A percentile compares a stretch with the other conserved stretches of the same genome.
Evolutionary conservation across 2,113 vertebrate genomes (phyloP).

Genomic region (Hemichromis elongatus): DNA sequence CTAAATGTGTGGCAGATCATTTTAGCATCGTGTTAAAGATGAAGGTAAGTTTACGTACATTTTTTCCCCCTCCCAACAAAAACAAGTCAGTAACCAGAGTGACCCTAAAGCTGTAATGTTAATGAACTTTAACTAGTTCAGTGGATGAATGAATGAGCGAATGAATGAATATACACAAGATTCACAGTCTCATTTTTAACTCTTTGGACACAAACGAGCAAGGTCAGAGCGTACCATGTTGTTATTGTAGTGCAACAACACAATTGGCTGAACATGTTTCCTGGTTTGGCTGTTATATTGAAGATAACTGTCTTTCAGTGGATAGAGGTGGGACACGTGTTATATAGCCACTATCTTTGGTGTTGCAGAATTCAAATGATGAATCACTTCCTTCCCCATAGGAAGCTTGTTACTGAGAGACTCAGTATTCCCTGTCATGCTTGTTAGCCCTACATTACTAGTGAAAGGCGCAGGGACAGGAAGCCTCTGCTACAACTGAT

Average conservation of each 20-base stretch:
- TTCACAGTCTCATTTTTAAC: neutral
- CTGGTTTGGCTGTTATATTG: neutral
- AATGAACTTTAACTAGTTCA: neutral
- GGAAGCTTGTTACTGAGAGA: neutral
- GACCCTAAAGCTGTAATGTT: neutral
- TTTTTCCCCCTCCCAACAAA: accelerated
- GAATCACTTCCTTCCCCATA: neutral
- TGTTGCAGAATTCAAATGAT: neutral
- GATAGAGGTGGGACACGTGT: neutral
- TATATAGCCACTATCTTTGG: neutral
- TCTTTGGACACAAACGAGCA: neutral
- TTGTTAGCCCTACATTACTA: neutral
- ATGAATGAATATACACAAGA: neutral
- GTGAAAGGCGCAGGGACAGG: neutral
- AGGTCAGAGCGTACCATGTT: neutral
- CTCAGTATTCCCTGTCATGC: neutral
- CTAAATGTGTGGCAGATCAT: neutral
- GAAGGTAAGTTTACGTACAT: neutral
- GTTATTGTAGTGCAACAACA: neutral
- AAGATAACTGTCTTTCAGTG: neutral
- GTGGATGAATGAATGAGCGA: neutral
- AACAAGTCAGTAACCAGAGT: neutral
- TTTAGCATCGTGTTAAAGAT: neutral
- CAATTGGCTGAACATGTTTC: neutral
- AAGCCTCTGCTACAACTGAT: neutral